These are phyloP conservation scores for Dynastes tityus DNA, from an alignment of 2,888 invertebrate species.

Conservation along the genomic window DNA sequence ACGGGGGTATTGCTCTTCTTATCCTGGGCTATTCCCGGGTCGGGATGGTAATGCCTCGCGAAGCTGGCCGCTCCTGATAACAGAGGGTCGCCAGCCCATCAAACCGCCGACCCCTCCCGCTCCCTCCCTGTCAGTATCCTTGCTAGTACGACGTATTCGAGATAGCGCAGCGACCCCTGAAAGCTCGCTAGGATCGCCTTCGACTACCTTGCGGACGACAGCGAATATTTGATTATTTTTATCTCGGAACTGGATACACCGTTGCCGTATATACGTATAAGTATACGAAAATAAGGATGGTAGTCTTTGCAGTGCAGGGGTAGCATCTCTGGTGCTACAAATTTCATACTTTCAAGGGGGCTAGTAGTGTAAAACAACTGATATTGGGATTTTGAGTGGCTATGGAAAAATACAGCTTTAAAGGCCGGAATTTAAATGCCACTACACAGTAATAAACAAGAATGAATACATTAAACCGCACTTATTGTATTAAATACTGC, in stretches of 20 bases:
- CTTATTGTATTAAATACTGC: too few relatives aligned
- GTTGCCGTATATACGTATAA: slow-evolving; percentile 11
- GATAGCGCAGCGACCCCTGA: slow-evolving; percentile 56
- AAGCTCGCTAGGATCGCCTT: slow-evolving; percentile 61
- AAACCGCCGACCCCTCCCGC: slow-evolving; percentile 55
- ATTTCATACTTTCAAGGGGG: too few relatives aligned
- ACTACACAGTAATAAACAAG: too few relatives aligned
- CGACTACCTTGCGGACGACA: slow-evolving; percentile 61
- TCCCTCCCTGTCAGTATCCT: slow-evolving; percentile 51
- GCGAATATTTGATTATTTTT: slow-evolving; percentile 62
- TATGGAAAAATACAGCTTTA: too few relatives aligned
- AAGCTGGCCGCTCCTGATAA: slow-evolving; percentile 71
- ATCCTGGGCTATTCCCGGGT: slow-evolving; percentile 69
- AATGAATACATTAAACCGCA: too few relatives aligned
- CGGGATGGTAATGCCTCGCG: slow-evolving; percentile 70
- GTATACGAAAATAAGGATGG: not conserved
- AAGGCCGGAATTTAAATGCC: too few relatives aligned
- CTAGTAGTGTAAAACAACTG: too few relatives aligned
- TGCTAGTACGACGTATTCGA: slow-evolving; percentile 24
- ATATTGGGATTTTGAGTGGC: too few relatives aligned
- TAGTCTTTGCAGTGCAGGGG: too few relatives aligned
- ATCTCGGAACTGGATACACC: slow-evolving; percentile 41
- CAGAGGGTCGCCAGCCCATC: slow-evolving; percentile 69
- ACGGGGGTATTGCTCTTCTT: slow-evolving; percentile 60
- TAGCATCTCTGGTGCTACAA: too few relatives aligned